Evolutionary conservation across 2,888 invertebrate genomes (phyloP).

Genomic region (Gastracanthus pulcherrimus): DNA sequence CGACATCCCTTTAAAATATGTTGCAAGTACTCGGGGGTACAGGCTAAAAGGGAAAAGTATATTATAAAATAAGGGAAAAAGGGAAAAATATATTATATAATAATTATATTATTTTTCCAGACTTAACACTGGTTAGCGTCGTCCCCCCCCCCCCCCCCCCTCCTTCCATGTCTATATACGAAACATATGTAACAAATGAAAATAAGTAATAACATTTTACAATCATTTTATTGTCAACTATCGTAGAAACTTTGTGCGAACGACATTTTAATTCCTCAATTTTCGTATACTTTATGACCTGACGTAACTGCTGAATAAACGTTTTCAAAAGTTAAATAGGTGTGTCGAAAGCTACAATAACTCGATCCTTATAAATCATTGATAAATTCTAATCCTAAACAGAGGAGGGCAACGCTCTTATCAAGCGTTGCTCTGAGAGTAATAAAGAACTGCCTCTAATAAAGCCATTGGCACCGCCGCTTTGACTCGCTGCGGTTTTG

Average conservation of each 20-base stretch:
- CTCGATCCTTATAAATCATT: slow-evolving; percentile 15
- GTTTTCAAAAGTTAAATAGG: neutral
- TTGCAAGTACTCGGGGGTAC: no score
- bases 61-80: no score
- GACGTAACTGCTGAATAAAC: neutral
- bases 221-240: no score
- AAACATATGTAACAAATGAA: no score
- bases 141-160: no score
- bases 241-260: neutral
- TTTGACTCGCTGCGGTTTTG: neutral
- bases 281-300: neutral
- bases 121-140: no score
- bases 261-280: neutral
- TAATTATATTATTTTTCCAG: no score
- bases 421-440: neutral
- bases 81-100: no score
- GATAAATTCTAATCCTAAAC: slow-evolving; percentile 7
- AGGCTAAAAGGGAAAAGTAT: no score
- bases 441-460: slow-evolving; percentile 20
- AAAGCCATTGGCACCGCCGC: slow-evolving; percentile 9
- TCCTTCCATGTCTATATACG: no score
- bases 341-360: neutral
- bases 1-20: no score
- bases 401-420: neutral
- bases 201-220: no score